Conservation (phyloP, 2,888 invertebrate species). For the Lasioglossum oenotherae region DNA sequence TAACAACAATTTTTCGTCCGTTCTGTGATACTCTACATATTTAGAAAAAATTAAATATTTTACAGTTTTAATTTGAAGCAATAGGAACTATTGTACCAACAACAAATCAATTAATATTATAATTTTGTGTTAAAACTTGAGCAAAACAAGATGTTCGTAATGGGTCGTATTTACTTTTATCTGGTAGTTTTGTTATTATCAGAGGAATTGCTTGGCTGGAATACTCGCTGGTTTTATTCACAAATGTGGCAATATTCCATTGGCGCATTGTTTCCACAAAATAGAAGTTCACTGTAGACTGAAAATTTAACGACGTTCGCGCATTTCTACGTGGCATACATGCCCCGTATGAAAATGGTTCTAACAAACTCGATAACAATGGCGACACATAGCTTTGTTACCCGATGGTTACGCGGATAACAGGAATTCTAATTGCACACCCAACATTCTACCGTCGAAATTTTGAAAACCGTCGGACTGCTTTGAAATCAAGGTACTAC, state of each 20-base stretch:
- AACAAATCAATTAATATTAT: background rate
- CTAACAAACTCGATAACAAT: slow-evolving; percentile 1
- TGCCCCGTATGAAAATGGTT: background rate
- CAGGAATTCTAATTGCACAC: slow-evolving; percentile 8
- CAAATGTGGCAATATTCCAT: background rate
- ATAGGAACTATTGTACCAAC: background rate
- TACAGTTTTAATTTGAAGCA: background rate
- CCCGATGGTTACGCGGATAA: background rate
- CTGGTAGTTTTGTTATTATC: background rate
- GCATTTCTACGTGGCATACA: background rate
- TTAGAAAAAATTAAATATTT: background rate
- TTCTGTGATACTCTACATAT: background rate
- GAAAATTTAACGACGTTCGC: slow-evolving; percentile 7
- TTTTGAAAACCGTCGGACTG: background rate
- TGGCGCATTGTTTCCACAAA: background rate
- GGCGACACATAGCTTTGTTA: background rate
- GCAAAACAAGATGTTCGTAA: background rate
- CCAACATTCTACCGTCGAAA: background rate
- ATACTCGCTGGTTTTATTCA: background rate
- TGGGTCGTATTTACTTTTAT: background rate
- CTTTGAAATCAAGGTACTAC: background rate
- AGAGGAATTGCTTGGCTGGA: background rate
- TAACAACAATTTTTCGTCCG: background rate
- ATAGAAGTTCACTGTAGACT: background rate
- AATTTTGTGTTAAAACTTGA: background rate